Evolutionary conservation across 1,140 invertebrate species (phyloP), one percentile per base, ranked within the genome.

Genomic region (Penaeus vannamei): DNA sequence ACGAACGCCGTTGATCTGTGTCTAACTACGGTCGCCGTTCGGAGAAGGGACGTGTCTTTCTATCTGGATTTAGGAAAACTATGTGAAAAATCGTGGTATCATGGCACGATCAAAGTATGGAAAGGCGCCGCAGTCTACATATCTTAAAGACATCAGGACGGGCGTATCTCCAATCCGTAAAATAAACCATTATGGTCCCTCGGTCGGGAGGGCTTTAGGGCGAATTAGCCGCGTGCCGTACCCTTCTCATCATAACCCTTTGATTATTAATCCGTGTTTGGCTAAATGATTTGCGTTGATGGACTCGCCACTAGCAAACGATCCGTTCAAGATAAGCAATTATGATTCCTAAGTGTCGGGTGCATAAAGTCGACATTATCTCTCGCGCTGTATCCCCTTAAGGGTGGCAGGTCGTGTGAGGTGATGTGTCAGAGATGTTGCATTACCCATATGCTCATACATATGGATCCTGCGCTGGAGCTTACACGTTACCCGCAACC

Each of bases 211-310:
- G 42, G 20, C 32, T 26, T 23, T 20, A 77, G 29, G 84, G 69
- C 42, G 32, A 29, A 72, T 23, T 26, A 22, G n/a, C 83, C 85
- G 42, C 29, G 17, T 3, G 53, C n/a, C 59, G 22, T 2, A 29
- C 64, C 19, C 29, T 72, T 46, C 32, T 77, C 59, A n/a, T 62
- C 26, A 32, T 61, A 60, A 32, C 85, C 53, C 53, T 79, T 62
- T 79, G 69, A 32, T 86, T 86, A 79, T 79, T 79, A 86, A 79
- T 86, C 69, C 85, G 85, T 79, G 85, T 86, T 86, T 86, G 85
- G 85, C 36, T 86, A 86, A 86, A 86, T 86, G 85, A 86, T 79
- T 86, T 60, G 69, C 69, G 53, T 36, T 86, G 85, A 86, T 86
- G 59, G 85, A 86, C 29, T 86, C 53, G 76, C 64, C 85, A 79